Conservation (phyloP, 1,140 invertebrate species). For the Drosophila nebulosa region DNA sequence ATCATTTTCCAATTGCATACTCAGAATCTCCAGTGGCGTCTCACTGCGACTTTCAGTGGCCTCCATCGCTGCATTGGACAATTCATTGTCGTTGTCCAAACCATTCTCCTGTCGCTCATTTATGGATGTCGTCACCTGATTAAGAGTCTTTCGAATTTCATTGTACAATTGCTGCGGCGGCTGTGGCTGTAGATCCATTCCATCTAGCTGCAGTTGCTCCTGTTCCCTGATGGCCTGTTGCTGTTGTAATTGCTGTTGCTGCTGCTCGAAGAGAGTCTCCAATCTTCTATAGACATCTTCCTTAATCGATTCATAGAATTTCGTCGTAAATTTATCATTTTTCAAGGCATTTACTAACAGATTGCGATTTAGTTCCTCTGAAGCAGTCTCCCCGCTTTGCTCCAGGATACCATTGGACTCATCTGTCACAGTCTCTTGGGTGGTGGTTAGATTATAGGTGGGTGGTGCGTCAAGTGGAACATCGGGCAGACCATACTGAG, state of each 20-base stretch:
- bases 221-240: conserved; percentile 56
- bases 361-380: conserved; percentile 77
- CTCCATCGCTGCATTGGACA: conserved; percentile 18
- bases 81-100: conserved; percentile 2
- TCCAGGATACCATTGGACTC: conserved; percentile 58
- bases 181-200: not conserved
- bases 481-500: not conserved
- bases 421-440: conserved; percentile 35
- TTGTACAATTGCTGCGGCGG: conserved; percentile 33
- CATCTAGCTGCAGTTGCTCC: conserved; percentile 1
- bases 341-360: conserved; percentile 75
- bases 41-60: conserved; percentile 61
- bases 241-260: conserved; percentile 82
- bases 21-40: conserved; percentile 31
- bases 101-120: not conserved
- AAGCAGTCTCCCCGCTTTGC: conserved; percentile 68
- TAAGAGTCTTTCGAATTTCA: conserved; percentile 51
- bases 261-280: conserved; percentile 86
- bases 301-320: conserved; percentile 85
- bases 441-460: conserved; percentile 17
- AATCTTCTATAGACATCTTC: conserved; percentile 87
- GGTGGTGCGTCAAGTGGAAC: conserved; percentile 16
- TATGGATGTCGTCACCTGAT: conserved; percentile 26
- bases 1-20: conserved; percentile 40
- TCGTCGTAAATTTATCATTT: conserved; percentile 82